Conservation (phyloP, 2,797 vertebrate species). For the Lagocephalus sceleratus region DNA sequence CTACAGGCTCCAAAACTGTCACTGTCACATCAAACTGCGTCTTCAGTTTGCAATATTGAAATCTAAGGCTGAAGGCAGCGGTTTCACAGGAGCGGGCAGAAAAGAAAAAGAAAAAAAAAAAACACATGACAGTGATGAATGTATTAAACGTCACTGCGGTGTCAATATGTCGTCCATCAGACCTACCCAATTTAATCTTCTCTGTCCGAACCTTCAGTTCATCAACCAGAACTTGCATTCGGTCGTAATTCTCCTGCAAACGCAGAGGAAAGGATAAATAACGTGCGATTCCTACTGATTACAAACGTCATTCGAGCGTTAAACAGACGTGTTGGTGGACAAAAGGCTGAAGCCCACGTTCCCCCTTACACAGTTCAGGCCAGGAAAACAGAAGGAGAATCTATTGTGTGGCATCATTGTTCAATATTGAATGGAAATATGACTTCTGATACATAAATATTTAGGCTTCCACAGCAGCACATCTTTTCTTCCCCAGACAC, state of each 20-base stretch:
- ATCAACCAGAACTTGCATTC: conserved; percentile 86
- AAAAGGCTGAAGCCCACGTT: too few species aligned
- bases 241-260: conserved; percentile 92
- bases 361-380: too few species aligned
- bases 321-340: not conserved
- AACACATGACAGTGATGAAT: not conserved
- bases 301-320: too few species aligned
- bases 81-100: conserved; percentile 6
- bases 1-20: too few species aligned
- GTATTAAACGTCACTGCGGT: not conserved
- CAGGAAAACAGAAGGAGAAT: not conserved
- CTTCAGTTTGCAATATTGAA: not conserved
- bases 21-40: too few species aligned
- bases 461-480: not conserved
- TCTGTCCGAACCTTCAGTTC: conserved; percentile 83
- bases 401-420: not conserved
- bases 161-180: not conserved
- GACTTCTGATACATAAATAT: not conserved
- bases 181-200: conserved; percentile 86
- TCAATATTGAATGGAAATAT: not conserved
- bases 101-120: conserved; percentile 10
- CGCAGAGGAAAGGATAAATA: conserved; percentile 5
- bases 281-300: too few species aligned
- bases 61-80: not conserved
- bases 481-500: not conserved